Evolutionary conservation across 2,888 invertebrate genomes (phyloP).

Genomic region (Idaea biselata): DNA sequence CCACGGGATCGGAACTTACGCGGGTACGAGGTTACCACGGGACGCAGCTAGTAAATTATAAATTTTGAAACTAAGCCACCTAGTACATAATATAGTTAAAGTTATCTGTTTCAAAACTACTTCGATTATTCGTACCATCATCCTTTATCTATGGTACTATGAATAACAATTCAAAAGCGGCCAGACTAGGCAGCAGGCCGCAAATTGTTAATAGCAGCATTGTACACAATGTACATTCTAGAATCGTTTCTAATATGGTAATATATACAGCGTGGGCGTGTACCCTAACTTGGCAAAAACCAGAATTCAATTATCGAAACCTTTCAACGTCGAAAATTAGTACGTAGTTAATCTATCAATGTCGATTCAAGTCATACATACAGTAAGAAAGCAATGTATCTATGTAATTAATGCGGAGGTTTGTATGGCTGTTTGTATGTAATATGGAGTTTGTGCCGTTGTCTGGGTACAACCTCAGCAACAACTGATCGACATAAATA

Average conservation of each 20-base stretch:
- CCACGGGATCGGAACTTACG: too few relatives aligned
- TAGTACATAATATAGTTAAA: too few relatives aligned
- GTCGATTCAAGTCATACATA: constrained; percentile 26
- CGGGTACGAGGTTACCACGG: too few relatives aligned
- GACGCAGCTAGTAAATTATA: too few relatives aligned
- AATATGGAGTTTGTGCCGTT: neutral
- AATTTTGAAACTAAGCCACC: too few relatives aligned
- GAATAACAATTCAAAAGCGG: too few relatives aligned
- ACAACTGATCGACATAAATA: too few relatives aligned
- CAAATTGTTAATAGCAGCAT: neutral
- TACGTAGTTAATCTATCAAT: constrained; percentile 26
- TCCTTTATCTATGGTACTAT: too few relatives aligned
- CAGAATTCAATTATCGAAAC: constrained; percentile 1
- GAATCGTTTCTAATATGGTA: neutral
- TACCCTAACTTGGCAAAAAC: neutral
- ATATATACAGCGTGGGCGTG: neutral
- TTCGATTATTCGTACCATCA: too few relatives aligned
- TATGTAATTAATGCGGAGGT: constrained; percentile 25
- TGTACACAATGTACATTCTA: neutral
- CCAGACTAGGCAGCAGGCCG: too few relatives aligned
- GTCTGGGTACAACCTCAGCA: neutral
- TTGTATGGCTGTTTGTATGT: neutral
- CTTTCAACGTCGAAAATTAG: neutral
- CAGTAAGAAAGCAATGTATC: constrained; percentile 17
- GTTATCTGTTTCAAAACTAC: too few relatives aligned